phyloP scores from a whole-genome alignment of 2,888 invertebrate species.

The Oscheius sp. region DNA sequence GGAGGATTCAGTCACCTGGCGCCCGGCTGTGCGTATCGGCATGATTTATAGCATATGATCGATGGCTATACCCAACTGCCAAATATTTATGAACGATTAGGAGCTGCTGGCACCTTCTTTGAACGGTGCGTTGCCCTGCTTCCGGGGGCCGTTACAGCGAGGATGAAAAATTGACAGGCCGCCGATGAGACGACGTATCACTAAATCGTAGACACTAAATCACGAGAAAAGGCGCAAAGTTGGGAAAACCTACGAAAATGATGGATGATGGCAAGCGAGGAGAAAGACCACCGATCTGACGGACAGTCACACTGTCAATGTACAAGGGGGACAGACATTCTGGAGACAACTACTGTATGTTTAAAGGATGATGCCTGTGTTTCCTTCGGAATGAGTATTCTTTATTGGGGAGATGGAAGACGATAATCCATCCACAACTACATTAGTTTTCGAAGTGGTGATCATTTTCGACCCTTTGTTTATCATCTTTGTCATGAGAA shows the following conservation, averaged over 20 bases:
- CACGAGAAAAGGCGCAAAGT: slow-evolving; percentile 29
- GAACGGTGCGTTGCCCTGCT: neutral
- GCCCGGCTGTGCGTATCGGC: slow-evolving; percentile 18
- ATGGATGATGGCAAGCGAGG: slow-evolving; percentile 20
- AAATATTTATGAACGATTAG: slow-evolving; percentile 37
- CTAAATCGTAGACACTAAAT: too few species aligned
- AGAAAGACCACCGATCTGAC: neutral
- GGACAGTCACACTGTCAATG: neutral
- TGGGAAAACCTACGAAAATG: slow-evolving; percentile 37
- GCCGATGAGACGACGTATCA: slow-evolving; percentile 24
- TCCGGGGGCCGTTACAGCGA: neutral
- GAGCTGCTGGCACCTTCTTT: slow-evolving; percentile 15
- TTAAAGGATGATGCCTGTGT: too few species aligned
- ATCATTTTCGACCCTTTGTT: too few species aligned
- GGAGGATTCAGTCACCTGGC: slow-evolving; percentile 16
- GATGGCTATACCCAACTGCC: slow-evolving; percentile 25
- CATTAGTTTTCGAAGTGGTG: too few species aligned
- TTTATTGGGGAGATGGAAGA: too few species aligned
- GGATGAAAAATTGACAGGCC: slow-evolving; percentile 24
- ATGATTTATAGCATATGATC: slow-evolving; percentile 34
- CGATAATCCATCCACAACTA: too few species aligned
- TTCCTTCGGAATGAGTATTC: too few species aligned
- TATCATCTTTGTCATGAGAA: too few species aligned
- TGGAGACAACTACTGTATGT: neutral
- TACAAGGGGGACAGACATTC: slow-evolving; percentile 4